These are phyloP conservation scores for Drosophila mayaguana DNA, from an alignment of 2,888 invertebrate species.

Conservation along the genomic window DNA sequence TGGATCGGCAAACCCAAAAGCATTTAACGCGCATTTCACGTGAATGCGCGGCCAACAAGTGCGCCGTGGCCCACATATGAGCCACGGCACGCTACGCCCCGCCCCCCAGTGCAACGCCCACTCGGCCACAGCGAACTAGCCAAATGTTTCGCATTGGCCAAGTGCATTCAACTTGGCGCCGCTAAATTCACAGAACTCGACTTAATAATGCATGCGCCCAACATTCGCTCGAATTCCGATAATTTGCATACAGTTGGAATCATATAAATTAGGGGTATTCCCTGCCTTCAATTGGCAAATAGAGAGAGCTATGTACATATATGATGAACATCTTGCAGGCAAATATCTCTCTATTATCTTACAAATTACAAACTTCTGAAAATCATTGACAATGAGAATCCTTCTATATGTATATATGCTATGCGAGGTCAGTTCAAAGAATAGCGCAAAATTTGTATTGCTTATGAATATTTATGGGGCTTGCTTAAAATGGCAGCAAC, in stretches of 20 bases:
- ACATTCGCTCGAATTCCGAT: background rate
- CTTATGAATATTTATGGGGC: too few species aligned
- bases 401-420: background rate
- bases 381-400: background rate
- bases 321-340: too few species aligned
- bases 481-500: too few species aligned
- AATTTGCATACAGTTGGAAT: conserved; percentile 1
- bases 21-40: conserved; percentile 68
- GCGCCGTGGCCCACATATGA: conserved; percentile 1
- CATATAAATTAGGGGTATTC: background rate
- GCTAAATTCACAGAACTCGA: conserved; percentile 17
- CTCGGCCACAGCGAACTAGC: background rate
- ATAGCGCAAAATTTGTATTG: background rate
- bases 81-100: background rate
- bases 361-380: background rate
- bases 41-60: conserved; percentile 49
- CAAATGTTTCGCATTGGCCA: conserved; percentile 13
- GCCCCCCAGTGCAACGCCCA: background rate
- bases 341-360: too few species aligned
- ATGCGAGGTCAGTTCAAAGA: background rate
- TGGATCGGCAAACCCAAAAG: conserved; percentile 40
- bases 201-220: conserved; percentile 15
- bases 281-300: background rate
- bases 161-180: conserved; percentile 56
- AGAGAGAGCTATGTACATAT: too few species aligned